Conservation (phyloP, 2,797 vertebrate species). For the Margarornis squamiger region DNA sequence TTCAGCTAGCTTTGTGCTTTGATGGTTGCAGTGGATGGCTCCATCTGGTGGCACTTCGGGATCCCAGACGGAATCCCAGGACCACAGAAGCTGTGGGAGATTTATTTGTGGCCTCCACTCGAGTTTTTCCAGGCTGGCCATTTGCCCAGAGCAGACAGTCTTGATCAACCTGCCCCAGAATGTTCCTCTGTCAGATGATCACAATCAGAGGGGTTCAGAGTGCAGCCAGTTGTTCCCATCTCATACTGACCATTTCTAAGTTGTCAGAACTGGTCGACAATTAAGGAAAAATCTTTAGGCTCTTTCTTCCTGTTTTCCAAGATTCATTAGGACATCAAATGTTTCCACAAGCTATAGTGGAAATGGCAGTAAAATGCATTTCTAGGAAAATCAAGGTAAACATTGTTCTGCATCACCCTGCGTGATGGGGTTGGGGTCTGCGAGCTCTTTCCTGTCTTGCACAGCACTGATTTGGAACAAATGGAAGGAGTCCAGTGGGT, state of each 20-base stretch:
- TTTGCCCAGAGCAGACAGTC: neutral
- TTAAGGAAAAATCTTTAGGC: neutral
- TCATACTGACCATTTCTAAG: neutral
- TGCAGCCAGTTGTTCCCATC: neutral
- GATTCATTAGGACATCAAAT: neutral
- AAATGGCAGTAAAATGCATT: neutral
- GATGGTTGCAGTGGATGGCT: neutral
- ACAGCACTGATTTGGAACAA: neutral
- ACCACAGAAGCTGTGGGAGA: neutral
- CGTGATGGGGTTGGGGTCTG: neutral
- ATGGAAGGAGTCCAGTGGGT: neutral
- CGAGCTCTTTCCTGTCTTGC: neutral
- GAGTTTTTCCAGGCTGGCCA: neutral
- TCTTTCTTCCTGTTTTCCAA: neutral
- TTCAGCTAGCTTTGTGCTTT: neutral
- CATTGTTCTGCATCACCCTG: neutral
- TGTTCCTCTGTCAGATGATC: neutral
- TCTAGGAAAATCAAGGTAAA: neutral
- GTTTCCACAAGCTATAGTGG: neutral
- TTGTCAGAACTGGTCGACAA: neutral
- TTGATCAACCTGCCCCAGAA: neutral
- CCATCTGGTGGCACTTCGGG: constrained; percentile 32
- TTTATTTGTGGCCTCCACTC: neutral
- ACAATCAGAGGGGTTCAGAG: neutral
- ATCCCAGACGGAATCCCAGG: neutral